Evolutionary conservation across 1,140 invertebrate genomes (phyloP), one percentile per base, ranked within the genome.

Genomic region (Drosophila leontia): DNA sequence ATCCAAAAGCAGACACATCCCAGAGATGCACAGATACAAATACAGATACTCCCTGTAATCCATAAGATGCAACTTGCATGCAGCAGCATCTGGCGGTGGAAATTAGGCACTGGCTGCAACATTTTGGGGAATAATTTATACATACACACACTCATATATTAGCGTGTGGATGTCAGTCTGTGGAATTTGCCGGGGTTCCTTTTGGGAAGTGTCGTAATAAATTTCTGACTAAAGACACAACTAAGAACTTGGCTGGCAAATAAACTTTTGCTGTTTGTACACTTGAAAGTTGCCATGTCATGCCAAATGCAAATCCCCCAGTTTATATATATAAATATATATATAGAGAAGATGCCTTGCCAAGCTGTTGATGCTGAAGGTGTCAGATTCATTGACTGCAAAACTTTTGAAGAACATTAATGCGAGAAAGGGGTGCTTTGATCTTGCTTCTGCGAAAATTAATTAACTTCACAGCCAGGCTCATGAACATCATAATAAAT

Each of bases 201-300:
- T 65, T 29, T 57, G 53, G 53, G 69, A 72, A 72, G 69, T 75
- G 71, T 75, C 71, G 59, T 75, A 75, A 75, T 75, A 75, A 75
- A 75, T 75, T 75, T 75, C 32, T 39, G 65, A 32, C 65, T 70
- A 47, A 59, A 59, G 65, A 71, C 69, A 58, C 69, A 51, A 50
- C 55, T 17, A 53, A 62, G 47, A 61, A 53, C 41, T 47, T 19
- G 65, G 35, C 71, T 32, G 70, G 35, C 70, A 75, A 75, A 74
- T 75, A 75, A 75, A 75, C 70, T 72, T 74, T 72, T 74, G 67
- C 69, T 72, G 67, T 71, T 72, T 72, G 67, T 58, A 41, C 55
- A 72, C 69, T 72, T 60, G 70, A 51, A 72, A 74, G 12, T 74
- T 72, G 69, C 65, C 69, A 50, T 72, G 70, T 74, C 70, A 74